These are phyloP conservation scores for Ellobius talpinus DNA, from an alignment of 2,113 vertebrate species.

Conservation along the genomic window DNA sequence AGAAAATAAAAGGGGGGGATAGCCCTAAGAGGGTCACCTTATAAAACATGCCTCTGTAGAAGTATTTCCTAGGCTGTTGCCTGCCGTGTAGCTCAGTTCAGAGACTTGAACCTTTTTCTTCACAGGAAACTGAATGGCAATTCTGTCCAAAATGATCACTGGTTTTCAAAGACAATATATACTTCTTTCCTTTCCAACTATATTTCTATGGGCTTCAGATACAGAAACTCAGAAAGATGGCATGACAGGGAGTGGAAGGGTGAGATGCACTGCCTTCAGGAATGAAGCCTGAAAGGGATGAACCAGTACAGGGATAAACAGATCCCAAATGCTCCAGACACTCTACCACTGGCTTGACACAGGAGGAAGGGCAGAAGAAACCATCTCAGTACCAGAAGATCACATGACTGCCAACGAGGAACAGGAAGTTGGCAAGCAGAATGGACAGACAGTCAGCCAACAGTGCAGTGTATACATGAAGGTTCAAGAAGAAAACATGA, in stretches of 20 bases:
- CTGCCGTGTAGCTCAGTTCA: background rate
- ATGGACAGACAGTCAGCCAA: background rate
- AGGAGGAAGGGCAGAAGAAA: background rate
- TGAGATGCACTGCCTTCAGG: background rate
- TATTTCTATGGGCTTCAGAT: conserved; percentile 17
- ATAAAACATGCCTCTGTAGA: conserved; percentile 14
- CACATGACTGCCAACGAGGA: background rate
- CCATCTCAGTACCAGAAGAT: background rate
- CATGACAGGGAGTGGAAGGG: background rate
- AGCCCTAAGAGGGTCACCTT: conserved; percentile 39
- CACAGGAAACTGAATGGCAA: background rate
- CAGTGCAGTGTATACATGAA: background rate
- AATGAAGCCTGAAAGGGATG: background rate
- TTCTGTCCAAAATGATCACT: conserved; percentile 32
- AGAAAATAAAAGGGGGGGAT: background rate
- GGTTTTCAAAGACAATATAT: conserved; percentile 40
- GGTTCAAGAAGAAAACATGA: background rate
- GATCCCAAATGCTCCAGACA: background rate
- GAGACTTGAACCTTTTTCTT: background rate
- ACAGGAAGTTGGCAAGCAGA: conserved; percentile 4
- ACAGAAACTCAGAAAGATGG: conserved; percentile 22
- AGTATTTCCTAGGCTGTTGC: background rate
- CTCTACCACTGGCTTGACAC: background rate
- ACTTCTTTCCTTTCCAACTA: background rate
- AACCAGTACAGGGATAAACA: background rate